A percentile compares a stretch with the other conserved stretches of the same genome.
These are phyloP conservation scores for Brachionus asplanchnoidis DNA, from an alignment of 1,140 invertebrate species.

Conservation along the genomic window DNA sequence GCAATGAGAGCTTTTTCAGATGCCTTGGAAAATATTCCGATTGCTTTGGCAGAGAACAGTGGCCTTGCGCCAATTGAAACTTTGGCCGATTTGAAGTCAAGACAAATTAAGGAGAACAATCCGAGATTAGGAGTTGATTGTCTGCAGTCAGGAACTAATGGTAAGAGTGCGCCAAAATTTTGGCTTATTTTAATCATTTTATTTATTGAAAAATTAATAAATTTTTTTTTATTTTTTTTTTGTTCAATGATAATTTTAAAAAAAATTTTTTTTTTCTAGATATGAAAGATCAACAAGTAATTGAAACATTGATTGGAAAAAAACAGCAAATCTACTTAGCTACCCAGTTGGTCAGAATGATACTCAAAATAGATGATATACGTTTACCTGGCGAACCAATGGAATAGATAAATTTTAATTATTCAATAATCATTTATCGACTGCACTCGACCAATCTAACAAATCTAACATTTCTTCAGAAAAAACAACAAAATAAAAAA, in stretches of 20 bases:
- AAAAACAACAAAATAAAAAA: not conserved
- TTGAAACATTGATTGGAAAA: constrained; percentile 94
- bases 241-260: not conserved
- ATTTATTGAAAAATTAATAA: not conserved
- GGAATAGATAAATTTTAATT: constrained; percentile 17
- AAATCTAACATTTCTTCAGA: not conserved
- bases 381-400: constrained; percentile 58
- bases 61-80: constrained; percentile 86
- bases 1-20: constrained; percentile 91
- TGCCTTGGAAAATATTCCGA: constrained; percentile 85
- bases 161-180: constrained; percentile 53
- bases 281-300: constrained; percentile 91
- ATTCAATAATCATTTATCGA: not conserved
- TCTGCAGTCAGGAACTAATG: constrained; percentile 73
- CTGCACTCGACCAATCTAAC: not conserved
- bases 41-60: constrained; percentile 93
- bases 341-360: constrained; percentile 93
- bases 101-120: constrained; percentile 79
- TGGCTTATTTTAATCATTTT: constrained; percentile 38
- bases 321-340: constrained; percentile 93
- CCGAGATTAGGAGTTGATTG: constrained; percentile 88
- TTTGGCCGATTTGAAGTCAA: constrained; percentile 82
- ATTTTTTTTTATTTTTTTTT: too few species aligned
- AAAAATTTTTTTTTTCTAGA: constrained; percentile 63
- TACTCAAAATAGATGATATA: constrained; percentile 98